Evolutionary conservation across 2,888 invertebrate species (phyloP), one percentile per base, ranked within the genome.

Genomic region (Agrochola lota): DNA sequence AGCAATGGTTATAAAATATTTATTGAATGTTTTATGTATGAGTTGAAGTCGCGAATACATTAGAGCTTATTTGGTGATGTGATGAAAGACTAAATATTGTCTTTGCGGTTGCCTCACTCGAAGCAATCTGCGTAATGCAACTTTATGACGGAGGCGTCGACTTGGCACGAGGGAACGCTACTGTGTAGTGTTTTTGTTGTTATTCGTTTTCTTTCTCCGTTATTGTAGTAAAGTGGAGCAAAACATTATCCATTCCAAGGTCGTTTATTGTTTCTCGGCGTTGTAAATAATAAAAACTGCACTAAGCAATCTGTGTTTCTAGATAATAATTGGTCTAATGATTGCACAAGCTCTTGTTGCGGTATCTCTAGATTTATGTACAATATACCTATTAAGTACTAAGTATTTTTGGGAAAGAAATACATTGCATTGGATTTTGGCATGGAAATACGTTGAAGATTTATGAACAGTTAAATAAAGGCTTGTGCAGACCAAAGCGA

Each of bases 71-170:
- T 93, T 92, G 93, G 94, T 91, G 89, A 92, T 89, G 91, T 93
- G 93, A 92, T 91, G 94, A 94, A 94, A 93, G 90, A 90, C 90
- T 92, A 92, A 92, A 92, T 93, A 93, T 93, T 93, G 92, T 93
- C 91, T 92, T 91, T 91, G 92, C 84, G 86, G 91, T 92, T 93
- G 89, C 91, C 80, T 90, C 90, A 93, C 88, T 78, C 87, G 77
- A 88, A 90, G 88, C 89, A 92, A 93, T 92, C 90, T 89, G 85
- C 71, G 90, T 91, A 93, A 91, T 93, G 92, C 90, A 91, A 91
- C 91, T 92, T 91, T 76, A 85, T 86, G 85, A 67, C 71, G 80
- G 57, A 69, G 86, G 89, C 91, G 91, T 92, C 86, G 81, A 91
- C 90, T 93, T 92, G 91, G 87, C 88, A 91, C 82, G 74, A 85